These are phyloP conservation scores for Drosophila sordidula DNA, from an alignment of 2,888 invertebrate species.

Conservation along the genomic window DNA sequence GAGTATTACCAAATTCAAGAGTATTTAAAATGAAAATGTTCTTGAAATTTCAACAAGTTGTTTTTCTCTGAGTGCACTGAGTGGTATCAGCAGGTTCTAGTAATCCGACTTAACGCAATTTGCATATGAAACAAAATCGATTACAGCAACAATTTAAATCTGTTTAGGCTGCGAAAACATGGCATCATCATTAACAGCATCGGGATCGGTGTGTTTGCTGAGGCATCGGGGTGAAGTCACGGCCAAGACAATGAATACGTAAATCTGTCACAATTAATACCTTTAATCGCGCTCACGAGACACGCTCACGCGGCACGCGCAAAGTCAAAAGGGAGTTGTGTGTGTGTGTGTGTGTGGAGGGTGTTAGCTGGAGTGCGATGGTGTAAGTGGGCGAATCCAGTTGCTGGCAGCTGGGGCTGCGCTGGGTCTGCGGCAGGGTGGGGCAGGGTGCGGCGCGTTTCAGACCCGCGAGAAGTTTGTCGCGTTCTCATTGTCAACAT, in stretches of 20 bases:
- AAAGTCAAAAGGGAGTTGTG: constrained; percentile 33
- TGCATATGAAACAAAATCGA: constrained; percentile 9
- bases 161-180: constrained; percentile 14
- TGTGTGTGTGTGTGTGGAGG: neutral
- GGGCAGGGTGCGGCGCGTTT: neutral
- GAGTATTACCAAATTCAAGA: too few species aligned
- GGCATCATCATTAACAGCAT: constrained; percentile 43
- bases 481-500: constrained; percentile 49
- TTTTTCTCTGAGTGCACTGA: neutral
- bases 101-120: neutral
- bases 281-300: constrained; percentile 55
- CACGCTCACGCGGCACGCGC: constrained; percentile 42
- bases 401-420: constrained; percentile 9
- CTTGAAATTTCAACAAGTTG: too few species aligned
- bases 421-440: neutral
- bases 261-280: constrained; percentile 77
- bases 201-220: constrained; percentile 2
- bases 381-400: constrained; percentile 3
- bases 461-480: constrained; percentile 40
- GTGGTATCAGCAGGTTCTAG: neutral
- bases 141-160: constrained; percentile 35
- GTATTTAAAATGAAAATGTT: too few species aligned
- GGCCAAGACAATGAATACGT: constrained; percentile 57
- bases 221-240: neutral
- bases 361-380: neutral